Evolutionary conservation across 2,888 invertebrate genomes (phyloP).

Genomic region (Callosobruchus maculatus): DNA sequence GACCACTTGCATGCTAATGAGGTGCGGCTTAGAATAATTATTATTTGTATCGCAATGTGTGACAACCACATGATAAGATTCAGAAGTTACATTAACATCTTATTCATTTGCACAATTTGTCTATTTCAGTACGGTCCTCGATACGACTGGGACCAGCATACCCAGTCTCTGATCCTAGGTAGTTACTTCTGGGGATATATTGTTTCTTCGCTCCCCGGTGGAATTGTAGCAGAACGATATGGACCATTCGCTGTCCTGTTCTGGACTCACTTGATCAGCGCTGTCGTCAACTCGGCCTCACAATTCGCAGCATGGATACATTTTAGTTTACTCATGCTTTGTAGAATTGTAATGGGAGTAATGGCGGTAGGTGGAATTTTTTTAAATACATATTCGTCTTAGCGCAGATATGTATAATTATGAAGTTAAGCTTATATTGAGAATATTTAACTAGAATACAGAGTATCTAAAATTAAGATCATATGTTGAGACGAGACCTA

Average conservation of each 20-base stretch:
- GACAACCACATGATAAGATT: no score
- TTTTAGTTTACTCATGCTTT: conserved; percentile 53
- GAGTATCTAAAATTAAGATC: no score
- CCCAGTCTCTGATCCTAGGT: conserved; percentile 30
- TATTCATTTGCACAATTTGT: no score
- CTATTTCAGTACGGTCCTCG: conserved; percentile 30
- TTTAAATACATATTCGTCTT: no score
- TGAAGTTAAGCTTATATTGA: no score
- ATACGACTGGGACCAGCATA: conserved; percentile 31
- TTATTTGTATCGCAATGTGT: no score
- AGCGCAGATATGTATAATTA: no score
- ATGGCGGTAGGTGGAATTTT: conserved; percentile 53
- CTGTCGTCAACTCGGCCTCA: conserved; percentile 19
- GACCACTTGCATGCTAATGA: no score
- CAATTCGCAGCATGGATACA: conserved; percentile 48
- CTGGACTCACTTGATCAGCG: conserved; percentile 25
- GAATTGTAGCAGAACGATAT: conserved; percentile 29
- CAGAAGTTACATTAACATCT: no score
- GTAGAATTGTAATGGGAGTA: conserved; percentile 58
- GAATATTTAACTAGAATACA: no score
- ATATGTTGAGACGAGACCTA: no score
- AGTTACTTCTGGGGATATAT: conserved; percentile 36
- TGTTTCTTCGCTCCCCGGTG: conserved; percentile 30
- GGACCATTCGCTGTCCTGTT: conserved; percentile 35
- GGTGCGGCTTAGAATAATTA: no score